Base-by-base conservation (phyloP, 2,113 vertebrate species). In the Semnornis frantzii region DNA sequence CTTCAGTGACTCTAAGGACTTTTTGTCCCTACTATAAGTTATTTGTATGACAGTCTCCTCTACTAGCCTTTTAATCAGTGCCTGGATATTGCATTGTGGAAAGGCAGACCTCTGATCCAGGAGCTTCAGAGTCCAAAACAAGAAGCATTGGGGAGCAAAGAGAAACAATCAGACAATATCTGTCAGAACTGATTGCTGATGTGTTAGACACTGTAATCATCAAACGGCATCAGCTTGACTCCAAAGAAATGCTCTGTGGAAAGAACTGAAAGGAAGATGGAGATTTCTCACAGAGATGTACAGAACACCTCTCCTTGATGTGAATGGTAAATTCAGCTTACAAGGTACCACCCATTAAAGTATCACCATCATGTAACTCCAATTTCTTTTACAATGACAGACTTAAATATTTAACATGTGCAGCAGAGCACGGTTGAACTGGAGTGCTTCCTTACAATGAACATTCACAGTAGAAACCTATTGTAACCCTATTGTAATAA, bases 211-310 rank as follows among this genome's bases (percentile, higher is more conserved):
- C 1, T 24, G 30, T 1, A 5, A 39, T 64, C 64, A 54, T 16
- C 44, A 60, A 76, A 62, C 23, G 19, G 63, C 28, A 71, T 12
- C 30, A 64, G 57, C 7, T 0, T 19, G 25, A 55, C 34, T 25
- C n/a, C n/a, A 46, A 48, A 89, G 57, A 65, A 79, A 65, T 2
- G 1, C 4, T 46, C 42, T 15, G 10, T 16, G 20, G 48, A 70
- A 55, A 74, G 12, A 64, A 4, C 11, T 1, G 0, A 65, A 50
- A 78, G 73, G 30, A 69, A 4, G 1, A 14, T 10, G 8, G 8
- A 75, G 50, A 50, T 52, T 70, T 33, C 52, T 57, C 37, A 60
- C 0, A 42, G 39, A 89, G 19, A 10, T 13, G 10, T 55, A 89
- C 4, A 48, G 25, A 89, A 11, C 2, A 1, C 23, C 30, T 37